A percentile compares a stretch with the other conserved stretches of the same genome.
phyloP scores from a whole-genome alignment of 2,113 vertebrate genomes.

The sheep (Ovis aries) region ARS-UI_Ramb_v3.0 NC_056063.1:86216501-86217000 shows the following conservation, averaged over 20 bases:
- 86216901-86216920: too few relatives aligned
- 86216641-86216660: neutral
- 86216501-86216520: neutral
- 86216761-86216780: neutral
- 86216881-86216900: neutral
- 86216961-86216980: fast-evolving
- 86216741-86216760: fast-evolving
- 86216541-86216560: neutral
- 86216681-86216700: neutral
- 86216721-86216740: neutral
- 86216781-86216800: neutral
- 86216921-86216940: fast-evolving
- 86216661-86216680: neutral
- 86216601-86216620: neutral
- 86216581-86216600: neutral
- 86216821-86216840: neutral
- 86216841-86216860: neutral
- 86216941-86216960: fast-evolving
- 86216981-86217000: too few relatives aligned
- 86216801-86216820: neutral
- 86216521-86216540: neutral
- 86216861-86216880: neutral
- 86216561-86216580: neutral
- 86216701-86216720: neutral
- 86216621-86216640: neutral